phyloP scores from a whole-genome alignment of 2,888 invertebrate genomes.

The Timema podura region DNA sequence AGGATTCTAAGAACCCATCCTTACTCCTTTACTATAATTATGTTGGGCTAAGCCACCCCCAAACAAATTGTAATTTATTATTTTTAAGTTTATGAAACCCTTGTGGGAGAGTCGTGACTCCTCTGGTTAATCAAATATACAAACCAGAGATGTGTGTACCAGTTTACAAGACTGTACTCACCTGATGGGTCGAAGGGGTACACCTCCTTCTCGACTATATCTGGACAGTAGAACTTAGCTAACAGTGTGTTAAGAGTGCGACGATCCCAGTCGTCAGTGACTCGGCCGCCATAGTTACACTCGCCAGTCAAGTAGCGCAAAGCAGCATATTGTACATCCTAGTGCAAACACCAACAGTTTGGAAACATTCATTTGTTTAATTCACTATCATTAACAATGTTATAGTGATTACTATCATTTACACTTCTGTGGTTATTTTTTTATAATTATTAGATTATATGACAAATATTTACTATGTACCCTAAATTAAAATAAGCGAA shows the following conservation, averaged over 20 bases:
- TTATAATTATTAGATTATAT: too few species aligned
- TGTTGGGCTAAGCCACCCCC: too few species aligned
- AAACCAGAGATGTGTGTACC: too few species aligned
- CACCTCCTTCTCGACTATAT: conserved; percentile 57
- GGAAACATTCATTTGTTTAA: background rate
- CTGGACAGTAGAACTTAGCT: conserved; percentile 69
- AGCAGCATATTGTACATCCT: conserved; percentile 81
- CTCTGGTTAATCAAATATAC: too few species aligned
- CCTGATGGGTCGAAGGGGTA: conserved; percentile 66
- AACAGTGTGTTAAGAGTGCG: conserved; percentile 80
- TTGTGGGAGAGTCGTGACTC: too few species aligned
- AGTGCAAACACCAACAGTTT: conserved; percentile 4
- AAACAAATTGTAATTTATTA: too few species aligned
- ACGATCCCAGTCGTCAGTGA: conserved; percentile 94
- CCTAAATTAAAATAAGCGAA: too few species aligned
- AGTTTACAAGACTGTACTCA: conserved; percentile 35
- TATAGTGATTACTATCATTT: background rate
- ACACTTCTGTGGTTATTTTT: too few species aligned
- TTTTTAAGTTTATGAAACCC: too few species aligned
- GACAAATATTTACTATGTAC: too few species aligned
- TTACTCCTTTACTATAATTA: too few species aligned
- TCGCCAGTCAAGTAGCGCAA: conserved; percentile 88
- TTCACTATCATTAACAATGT: background rate
- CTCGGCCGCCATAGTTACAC: conserved; percentile 94
- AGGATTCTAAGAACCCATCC: too few species aligned